Evolutionary conservation across 2,888 invertebrate species (phyloP).

Genomic region (Cetonia aurata): DNA sequence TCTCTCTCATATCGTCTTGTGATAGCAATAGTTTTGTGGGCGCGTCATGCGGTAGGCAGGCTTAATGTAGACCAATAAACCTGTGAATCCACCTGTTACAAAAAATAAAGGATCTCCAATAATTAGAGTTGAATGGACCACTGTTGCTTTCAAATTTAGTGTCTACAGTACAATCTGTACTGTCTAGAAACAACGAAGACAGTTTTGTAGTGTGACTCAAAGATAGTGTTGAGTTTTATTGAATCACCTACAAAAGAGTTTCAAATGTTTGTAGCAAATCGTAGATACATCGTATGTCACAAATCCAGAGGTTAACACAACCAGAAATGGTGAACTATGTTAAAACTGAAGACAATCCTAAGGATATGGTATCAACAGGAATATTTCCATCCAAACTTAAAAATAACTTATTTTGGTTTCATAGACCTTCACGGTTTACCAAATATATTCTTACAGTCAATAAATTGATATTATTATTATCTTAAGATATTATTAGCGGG

Average conservation of each 20-base stretch:
- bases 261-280: conserved; percentile 34
- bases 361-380: conserved; percentile 15
- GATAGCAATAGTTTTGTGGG: neutral
- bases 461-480: no score
- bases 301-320: conserved; percentile 38
- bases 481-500: no score
- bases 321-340: conserved; percentile 30
- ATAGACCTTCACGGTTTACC: conserved; percentile 4
- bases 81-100: no score
- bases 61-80: no score
- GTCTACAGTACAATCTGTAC: conserved; percentile 2
- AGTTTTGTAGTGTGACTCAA: conserved; percentile 35
- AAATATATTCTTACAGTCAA: no score
- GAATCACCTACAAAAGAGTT: conserved; percentile 23
- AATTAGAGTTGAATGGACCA: conserved; percentile 42
- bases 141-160: conserved; percentile 33
- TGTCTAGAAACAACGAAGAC: conserved; percentile 4
- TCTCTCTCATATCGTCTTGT: no score
- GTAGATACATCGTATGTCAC: conserved; percentile 30
- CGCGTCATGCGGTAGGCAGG: conserved; percentile 31
- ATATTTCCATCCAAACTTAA: conserved; percentile 6
- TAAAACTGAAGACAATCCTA: conserved; percentile 28
- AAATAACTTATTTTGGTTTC: conserved; percentile 6
- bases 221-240: conserved; percentile 30
- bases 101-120: conserved; percentile 41